Evolutionary conservation across 2,797 vertebrate genomes (phyloP).

Genomic region (Diglossa cyanea): DNA sequence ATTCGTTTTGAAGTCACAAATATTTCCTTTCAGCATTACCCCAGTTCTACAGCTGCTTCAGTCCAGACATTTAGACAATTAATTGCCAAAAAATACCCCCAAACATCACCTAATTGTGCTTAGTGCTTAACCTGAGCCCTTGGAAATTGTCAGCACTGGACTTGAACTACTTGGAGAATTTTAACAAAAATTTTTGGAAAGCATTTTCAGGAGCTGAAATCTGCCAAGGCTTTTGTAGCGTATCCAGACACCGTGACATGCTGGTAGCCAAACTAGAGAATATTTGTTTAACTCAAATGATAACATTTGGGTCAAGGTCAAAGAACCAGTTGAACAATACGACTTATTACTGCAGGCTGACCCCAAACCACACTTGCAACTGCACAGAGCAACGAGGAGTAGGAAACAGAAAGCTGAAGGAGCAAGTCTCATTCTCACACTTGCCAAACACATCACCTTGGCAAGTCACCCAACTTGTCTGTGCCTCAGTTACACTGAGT

Average conservation of each 20-base stretch:
- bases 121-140: not conserved
- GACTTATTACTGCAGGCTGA: not conserved
- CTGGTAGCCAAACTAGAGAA: constrained; percentile 52
- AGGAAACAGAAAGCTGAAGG: constrained; percentile 1
- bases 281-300: not conserved
- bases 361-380: not conserved
- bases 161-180: constrained; percentile 42
- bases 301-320: constrained; percentile 34
- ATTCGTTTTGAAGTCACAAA: not conserved
- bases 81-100: not conserved
- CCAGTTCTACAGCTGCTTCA: not conserved
- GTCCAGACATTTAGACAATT: not conserved
- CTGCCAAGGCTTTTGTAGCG: not conserved
- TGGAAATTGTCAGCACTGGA: not conserved
- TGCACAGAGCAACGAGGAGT: not conserved
- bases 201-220: constrained; percentile 48
- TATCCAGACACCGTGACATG: not conserved
- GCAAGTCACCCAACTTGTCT: constrained; percentile 15
- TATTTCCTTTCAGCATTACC: not conserved
- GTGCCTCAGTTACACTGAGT: constrained; percentile 11
- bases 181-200: constrained; percentile 27
- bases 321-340: constrained; percentile 29
- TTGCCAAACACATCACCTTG: constrained; percentile 5
- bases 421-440: not conserved
- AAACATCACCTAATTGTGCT: not conserved